Evolutionary conservation across 92 coral and sea anemone species (phyloP), one percentile per base, ranked within the genome.

Genomic region (Actinernus sp.): DNA sequence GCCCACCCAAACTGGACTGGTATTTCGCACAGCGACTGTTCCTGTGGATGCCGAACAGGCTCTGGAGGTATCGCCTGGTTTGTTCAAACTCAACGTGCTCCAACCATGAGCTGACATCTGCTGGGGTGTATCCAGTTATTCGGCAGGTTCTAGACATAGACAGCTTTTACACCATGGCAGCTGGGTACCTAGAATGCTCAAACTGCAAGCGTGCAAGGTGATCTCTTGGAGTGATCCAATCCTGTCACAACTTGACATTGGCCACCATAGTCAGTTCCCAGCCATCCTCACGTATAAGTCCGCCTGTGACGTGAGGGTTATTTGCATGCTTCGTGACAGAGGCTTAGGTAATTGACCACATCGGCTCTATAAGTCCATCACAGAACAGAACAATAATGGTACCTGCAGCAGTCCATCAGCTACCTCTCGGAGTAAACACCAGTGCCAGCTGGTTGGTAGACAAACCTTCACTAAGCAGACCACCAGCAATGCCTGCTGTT

Each of bases 241-340:
- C 21, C 70, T 82, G 0, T 38, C 48, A 19, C 87, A 83, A 22
- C 83, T 88, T 0, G 87, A 78, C 27, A 28, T 48, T 14, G 77
- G 90, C 5, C 87, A 77, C 44, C 73, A 41, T 11, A 24, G 71
- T 7, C 83, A 47, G 69, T 83, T 83, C 24, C 87, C 87, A 1
- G 76, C 48, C 1, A 24, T 88, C 9, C 61, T 77, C 0, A 82
- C 89, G 41, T 88, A 78, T 58, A 55, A n/a, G n/a, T n/a, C n/a
- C n/a, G 90, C 90, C 26, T 83, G 96, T 68, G 84, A 83, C 51
- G 71, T 65, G 3, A 47, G 70, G 12, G 96, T 89, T 0, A 79
- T 84, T 13, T 20, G 68, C 2, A 38, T 74, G 28, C 12, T 74
- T 62, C 33, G 88, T 37, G 69, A 82, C 0, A 13, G 85, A 5